Base-by-base conservation (phyloP, 2,113 vertebrate species). In the Aptenodytes patagonicus region DNA sequence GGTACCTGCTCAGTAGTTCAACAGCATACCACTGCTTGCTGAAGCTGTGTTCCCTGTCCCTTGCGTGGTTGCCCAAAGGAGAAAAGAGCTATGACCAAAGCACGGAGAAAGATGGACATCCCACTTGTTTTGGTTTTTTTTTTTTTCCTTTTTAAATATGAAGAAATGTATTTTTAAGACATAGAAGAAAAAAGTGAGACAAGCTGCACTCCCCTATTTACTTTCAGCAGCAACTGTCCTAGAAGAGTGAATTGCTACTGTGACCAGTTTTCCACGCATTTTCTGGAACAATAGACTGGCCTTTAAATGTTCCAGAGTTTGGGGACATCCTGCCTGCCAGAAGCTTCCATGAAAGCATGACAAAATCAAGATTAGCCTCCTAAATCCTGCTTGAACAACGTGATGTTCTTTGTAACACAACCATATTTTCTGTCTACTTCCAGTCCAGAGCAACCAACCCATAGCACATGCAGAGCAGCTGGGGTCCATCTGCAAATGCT, bases 31-130 rank as follows among this genome's bases (percentile, higher is more conserved):
- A 18, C 40, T 38, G 38, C 24, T 42, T 40, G 44, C 32, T 55
- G 44, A 47, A 65, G 17, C 29, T 80, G 32, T 32, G 16, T 4
- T 69, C n/a, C 38, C 38, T 83, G 21, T 14, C 21, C 32, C 29
- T 83, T 49, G 6, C 34, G 52, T 2, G n/a, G 26, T 8, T 71
- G 25, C 20, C 29, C 51, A 75, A 77, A 70, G 40, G 13, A 87
- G 28, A 75, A 78, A 49, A 52, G 26, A 68, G 17, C 42, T 84
- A n/a, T 71, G 26, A 89, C 10, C 17, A 66, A 55, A 55, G 46
- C 12, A 83, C 0, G 0, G 21, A 83, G 25, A 65, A 54, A 83
- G 22, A 49, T 18, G 29, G 28, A 80, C 2, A 7, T 13, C 24
- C 32, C 12, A 19, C 2, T 49, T 69, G 3, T 10, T 40, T 14